Base-by-base conservation (phyloP, 2,888 invertebrate species). In the Agonopterix alstromeriana region DNA sequence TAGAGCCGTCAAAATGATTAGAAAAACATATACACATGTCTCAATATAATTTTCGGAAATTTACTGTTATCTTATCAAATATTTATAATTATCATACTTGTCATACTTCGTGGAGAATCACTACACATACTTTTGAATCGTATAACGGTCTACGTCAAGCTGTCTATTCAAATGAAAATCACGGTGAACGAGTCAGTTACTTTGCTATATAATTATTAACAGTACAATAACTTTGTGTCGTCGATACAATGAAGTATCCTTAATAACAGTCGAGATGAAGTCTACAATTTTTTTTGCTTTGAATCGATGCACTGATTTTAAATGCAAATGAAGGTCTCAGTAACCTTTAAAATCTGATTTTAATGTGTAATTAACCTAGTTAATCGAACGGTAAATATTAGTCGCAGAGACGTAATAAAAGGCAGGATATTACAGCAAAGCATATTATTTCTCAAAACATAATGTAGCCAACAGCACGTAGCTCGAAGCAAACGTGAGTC, bases 131-230 rank as follows among this genome's bases (percentile, higher is more conserved):
- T n/a, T 68, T 67, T 66, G 70, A n/a, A 70, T 69, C 70, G 61
- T 61, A 59, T 81, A 83, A 81, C 80, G 81, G 82, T 69, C 55
- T 55, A 54, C 48, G 58, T 70, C 74, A 72, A 58, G 53, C 58
- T 69, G 77, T 73, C 76, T 58, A 60, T 72, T 73, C 65, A 61
- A 66, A 75, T 78, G 64, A 77, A 67, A 70, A 73, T 74, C 67
- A 71, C 58, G 45, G 70, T 72, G 70, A 65, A 73, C 70, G 73
- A 70, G 68, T 64, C 27, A 27, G 27, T 27, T 67, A 70, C 67
- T 67, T 67, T 63, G 60, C 61, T 64, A 58, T 62, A 48, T 68
- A 64, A 73, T 77, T 75, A 73, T 67, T 72, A 61, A 73, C 71
- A 73, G 64, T 62, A 74, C 71, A 75, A 69, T 75, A 72, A 70